Conservation (phyloP, 2,888 invertebrate genomes). For the Ophraella communa region DNA sequence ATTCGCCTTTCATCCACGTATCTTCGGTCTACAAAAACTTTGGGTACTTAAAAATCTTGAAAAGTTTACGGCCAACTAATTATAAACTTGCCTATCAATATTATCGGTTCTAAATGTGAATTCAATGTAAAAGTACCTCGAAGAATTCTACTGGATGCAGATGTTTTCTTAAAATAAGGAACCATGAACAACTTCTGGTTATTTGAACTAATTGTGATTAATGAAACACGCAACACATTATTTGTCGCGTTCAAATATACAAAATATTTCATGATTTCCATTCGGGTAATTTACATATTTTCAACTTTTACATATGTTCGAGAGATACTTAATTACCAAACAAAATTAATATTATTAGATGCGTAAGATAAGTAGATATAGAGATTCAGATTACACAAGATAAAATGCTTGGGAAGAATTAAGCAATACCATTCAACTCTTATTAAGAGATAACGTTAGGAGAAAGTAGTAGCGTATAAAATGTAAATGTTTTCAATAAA, state of each 20-base stretch:
- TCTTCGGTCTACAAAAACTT: too few species aligned
- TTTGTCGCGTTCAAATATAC: slow-evolving; percentile 11
- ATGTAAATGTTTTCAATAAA: background rate
- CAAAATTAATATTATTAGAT: slow-evolving; percentile 8
- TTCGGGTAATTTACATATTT: slow-evolving; percentile 7
- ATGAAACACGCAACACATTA: slow-evolving; percentile 16
- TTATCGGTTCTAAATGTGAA: too few species aligned
- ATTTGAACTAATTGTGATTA: slow-evolving; percentile 18
- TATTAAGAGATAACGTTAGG: background rate
- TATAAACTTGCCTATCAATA: too few species aligned
- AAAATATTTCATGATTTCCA: slow-evolving; percentile 4
- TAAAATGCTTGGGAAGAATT: background rate
- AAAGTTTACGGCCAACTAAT: background rate
- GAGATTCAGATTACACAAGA: background rate
- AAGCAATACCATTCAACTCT: slow-evolving; percentile 4
- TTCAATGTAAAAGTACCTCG: background rate
- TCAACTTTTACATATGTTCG: slow-evolving; percentile 11
- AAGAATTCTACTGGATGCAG: background rate
- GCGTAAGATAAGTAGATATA: background rate
- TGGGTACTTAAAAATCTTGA: too few species aligned
- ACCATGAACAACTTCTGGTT: slow-evolving; percentile 3
- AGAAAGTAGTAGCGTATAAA: background rate
- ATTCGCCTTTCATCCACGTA: too few species aligned
- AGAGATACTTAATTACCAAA: slow-evolving; percentile 10
- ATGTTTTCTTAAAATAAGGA: slow-evolving; percentile 5